Percentiles rank a stretch among this genome's conserved stretches.
These are phyloP conservation scores for Erpornis zantholeuca DNA, from an alignment of 2,113 vertebrate genomes.

Conservation along the genomic window DNA sequence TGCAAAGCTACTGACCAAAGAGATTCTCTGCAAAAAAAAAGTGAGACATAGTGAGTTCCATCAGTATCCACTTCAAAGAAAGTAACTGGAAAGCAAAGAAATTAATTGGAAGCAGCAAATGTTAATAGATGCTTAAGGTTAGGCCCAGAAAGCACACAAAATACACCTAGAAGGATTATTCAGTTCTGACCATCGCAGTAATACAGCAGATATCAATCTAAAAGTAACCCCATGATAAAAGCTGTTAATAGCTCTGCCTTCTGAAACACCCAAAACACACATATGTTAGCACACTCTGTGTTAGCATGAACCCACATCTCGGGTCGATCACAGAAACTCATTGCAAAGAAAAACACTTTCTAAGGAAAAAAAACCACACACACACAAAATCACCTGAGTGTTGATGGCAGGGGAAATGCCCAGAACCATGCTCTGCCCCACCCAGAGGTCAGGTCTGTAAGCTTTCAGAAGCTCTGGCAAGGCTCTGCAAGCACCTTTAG, in stretches of 20 bases:
- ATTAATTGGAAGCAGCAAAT: not conserved
- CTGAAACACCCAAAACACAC: not conserved
- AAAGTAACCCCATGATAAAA: not conserved
- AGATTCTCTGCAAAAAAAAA: conserved; percentile 84
- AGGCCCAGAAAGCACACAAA: not conserved
- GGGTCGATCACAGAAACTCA: accelerated
- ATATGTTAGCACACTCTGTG: not conserved
- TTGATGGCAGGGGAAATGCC: not conserved
- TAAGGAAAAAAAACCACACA: not conserved
- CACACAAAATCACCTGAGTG: not conserved
- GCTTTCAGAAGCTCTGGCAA: not conserved
- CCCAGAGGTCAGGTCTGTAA: not conserved
- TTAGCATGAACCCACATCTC: not conserved
- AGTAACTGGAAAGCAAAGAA: not conserved
- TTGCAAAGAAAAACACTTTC: not conserved
- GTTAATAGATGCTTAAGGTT: not conserved
- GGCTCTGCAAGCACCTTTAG: not conserved
- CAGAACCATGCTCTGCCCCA: not conserved
- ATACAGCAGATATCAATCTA: not conserved
- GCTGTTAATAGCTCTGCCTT: not conserved
- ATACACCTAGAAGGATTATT: not conserved
- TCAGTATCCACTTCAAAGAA: not conserved
- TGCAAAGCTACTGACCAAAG: conserved; percentile 93
- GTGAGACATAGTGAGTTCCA: not conserved
- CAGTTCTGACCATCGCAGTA: not conserved